Conservation (phyloP, 30 jellyfish, hydroid and myxozoan genomes). For the Morbakka virulenta region DNA sequence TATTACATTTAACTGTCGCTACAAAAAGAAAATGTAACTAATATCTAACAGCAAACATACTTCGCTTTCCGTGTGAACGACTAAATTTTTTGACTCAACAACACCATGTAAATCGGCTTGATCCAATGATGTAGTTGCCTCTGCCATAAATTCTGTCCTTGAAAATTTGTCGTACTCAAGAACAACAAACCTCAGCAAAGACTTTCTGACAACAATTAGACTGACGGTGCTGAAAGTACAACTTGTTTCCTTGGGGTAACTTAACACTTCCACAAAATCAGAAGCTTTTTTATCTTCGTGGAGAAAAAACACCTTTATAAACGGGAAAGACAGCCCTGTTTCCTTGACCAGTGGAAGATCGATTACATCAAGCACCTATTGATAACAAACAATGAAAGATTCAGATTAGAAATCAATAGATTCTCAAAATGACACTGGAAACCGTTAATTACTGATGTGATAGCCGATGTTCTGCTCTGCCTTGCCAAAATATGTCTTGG, state of each 20-base stretch:
- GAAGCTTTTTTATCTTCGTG: constrained; percentile 43
- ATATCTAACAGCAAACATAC: no score
- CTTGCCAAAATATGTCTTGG: no score
- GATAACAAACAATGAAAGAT: background rate
- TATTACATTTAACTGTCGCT: no score
- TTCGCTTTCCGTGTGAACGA: no score
- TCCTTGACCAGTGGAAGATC: constrained; percentile 84
- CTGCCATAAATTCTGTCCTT: constrained; percentile 92
- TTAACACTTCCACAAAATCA: constrained; percentile 60
- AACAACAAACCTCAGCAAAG: constrained; percentile 64
- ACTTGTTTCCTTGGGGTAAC: constrained; percentile 64
- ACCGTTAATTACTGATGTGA: no score
- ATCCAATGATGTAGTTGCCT: constrained; percentile 55
- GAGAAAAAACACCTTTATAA: constrained; percentile 56
- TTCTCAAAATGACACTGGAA: no score
- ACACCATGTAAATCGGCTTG: constrained; percentile 73
- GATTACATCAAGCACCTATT: constrained; percentile 64
- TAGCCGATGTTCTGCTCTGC: no score
- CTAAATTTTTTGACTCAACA: constrained; percentile 54
- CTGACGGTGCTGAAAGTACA: constrained; percentile 67
- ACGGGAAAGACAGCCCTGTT: constrained; percentile 92
- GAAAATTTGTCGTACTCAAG: constrained; percentile 89
- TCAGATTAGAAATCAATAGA: background rate
- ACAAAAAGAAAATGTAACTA: no score
- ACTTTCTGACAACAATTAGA: constrained; percentile 35